phyloP scores from a whole-genome alignment of 2,888 invertebrate species.

The Conops quadrifasciatus region DNA sequence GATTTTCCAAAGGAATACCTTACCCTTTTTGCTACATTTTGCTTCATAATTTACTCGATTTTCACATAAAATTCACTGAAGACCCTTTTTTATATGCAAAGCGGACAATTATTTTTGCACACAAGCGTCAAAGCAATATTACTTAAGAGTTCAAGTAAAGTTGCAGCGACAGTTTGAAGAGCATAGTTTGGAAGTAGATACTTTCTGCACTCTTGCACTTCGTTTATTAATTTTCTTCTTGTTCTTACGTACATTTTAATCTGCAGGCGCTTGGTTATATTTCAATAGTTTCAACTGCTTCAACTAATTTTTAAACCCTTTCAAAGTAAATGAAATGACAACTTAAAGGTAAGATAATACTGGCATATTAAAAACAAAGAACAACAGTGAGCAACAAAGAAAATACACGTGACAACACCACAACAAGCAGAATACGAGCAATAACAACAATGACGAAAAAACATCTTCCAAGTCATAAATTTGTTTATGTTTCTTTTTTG shows the following conservation, averaged over 20 bases:
- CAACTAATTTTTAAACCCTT: constrained; percentile 1
- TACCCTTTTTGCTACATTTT: no score
- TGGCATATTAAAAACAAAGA: neutral
- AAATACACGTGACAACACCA: no score
- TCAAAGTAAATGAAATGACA: constrained; percentile 2
- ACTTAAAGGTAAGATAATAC: neutral
- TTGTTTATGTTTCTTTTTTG: neutral
- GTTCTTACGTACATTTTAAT: neutral
- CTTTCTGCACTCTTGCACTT: neutral
- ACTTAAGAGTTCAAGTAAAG: constrained; percentile 4
- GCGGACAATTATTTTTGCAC: no score
- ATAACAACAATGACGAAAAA: neutral
- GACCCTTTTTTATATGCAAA: no score
- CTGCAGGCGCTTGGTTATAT: neutral
- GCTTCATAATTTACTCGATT: no score
- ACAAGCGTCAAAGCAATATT: neutral
- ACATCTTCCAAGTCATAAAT: neutral
- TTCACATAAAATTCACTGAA: no score
- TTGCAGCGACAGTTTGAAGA: neutral
- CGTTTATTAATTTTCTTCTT: constrained; percentile 7
- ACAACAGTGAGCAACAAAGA: neutral
- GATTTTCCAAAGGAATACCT: no score
- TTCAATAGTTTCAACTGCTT: neutral
- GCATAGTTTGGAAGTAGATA: neutral
- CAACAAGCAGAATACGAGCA: neutral